Evolutionary conservation across 2,888 invertebrate genomes (phyloP).

Genomic region (Pedicia rivosa): DNA sequence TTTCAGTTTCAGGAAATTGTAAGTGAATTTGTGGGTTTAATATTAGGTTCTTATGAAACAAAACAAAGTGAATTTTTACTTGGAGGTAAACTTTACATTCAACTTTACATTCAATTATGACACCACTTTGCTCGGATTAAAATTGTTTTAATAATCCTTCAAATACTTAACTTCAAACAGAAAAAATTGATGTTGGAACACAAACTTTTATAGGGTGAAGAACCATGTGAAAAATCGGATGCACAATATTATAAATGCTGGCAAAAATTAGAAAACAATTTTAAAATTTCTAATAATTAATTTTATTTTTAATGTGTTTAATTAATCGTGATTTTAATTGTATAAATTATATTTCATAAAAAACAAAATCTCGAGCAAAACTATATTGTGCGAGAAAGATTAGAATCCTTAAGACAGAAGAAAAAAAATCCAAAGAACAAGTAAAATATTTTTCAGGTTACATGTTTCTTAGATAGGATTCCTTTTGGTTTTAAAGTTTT

Average conservation of each 20-base stretch:
- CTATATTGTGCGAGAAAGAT: no score
- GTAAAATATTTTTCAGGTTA: no score
- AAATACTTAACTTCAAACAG: slow-evolving; percentile 50
- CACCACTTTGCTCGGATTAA: slow-evolving; percentile 91
- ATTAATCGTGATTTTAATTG: no score
- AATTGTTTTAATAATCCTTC: slow-evolving; percentile 74
- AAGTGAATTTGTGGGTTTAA: slow-evolving; percentile 99
- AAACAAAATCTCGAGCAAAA: no score
- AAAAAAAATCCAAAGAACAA: no score
- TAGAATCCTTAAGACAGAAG: no score
- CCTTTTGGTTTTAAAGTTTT: no score
- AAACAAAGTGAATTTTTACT: slow-evolving; percentile 81
- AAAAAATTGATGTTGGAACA: slow-evolving; percentile 79
- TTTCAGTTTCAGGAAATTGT: slow-evolving; percentile 61
- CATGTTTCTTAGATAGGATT: no score
- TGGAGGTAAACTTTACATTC: no score
- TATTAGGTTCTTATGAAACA: slow-evolving; percentile 86
- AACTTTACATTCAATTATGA: slow-evolving; percentile 92
- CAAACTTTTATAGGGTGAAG: slow-evolving; percentile 94
- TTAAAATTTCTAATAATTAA: slow-evolving; percentile 31
- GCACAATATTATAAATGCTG: slow-evolving; percentile 82
- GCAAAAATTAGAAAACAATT: slow-evolving; percentile 71
- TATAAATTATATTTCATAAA: no score
- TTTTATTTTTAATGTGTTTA: no score
- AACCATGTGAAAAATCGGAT: slow-evolving; percentile 71